These are phyloP conservation scores for Mallotus villosus DNA, from an alignment of 2,797 vertebrate genomes.

Conservation along the genomic window DNA sequence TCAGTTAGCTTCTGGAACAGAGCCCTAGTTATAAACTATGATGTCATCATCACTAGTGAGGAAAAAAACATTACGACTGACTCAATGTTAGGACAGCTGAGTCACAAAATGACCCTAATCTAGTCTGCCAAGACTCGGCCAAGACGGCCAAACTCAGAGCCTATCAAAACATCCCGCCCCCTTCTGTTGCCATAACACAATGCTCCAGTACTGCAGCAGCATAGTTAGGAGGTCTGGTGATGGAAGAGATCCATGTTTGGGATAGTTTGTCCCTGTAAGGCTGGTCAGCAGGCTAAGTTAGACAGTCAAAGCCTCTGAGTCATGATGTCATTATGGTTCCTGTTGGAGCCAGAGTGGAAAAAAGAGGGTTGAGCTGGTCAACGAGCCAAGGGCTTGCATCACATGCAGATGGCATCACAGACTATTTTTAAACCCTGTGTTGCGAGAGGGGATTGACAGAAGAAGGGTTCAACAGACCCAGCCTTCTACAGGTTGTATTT, in stretches of 20 bases:
- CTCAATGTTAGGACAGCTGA: slow-evolving; percentile 1
- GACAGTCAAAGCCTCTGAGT: slow-evolving; percentile 22
- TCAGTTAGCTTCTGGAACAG: not conserved
- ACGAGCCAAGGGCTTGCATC: slow-evolving; percentile 46
- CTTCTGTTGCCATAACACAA: slow-evolving; percentile 32
- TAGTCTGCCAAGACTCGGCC: not conserved
- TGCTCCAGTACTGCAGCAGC: slow-evolving; percentile 21
- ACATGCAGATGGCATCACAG: slow-evolving; percentile 54
- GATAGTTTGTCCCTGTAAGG: slow-evolving; percentile 20
- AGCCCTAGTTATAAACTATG: not conserved
- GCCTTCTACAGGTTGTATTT: not conserved
- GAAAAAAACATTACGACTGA: not conserved
- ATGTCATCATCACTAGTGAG: not conserved
- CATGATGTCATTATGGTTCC: slow-evolving; percentile 59
- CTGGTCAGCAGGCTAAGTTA: slow-evolving; percentile 35
- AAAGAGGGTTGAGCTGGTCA: slow-evolving; percentile 39
- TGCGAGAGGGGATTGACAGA: slow-evolving; percentile 16
- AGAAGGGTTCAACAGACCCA: too few relatives aligned
- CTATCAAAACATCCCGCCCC: slow-evolving; percentile 26
- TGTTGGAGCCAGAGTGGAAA: slow-evolving; percentile 39
- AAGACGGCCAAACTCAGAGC: not conserved
- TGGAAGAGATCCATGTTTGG: slow-evolving; percentile 37
- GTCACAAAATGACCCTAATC: slow-evolving; percentile 10
- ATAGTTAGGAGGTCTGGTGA: not conserved
- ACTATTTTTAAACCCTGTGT: slow-evolving; percentile 62